Conservation (phyloP, 35 echinoderm and acorn worm species). For the Patiria miniata region DNA sequence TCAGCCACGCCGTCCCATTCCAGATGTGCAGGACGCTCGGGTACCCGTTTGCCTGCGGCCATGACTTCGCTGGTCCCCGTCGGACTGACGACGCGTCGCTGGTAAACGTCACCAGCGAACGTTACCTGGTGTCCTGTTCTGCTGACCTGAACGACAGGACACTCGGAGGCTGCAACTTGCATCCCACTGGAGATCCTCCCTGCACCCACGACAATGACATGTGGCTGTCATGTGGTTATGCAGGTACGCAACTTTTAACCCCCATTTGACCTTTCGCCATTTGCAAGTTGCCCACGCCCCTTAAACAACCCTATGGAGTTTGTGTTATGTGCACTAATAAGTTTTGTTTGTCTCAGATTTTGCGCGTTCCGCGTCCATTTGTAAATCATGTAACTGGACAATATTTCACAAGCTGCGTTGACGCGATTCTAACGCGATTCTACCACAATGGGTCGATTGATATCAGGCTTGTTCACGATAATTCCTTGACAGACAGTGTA, state of each 20-base stretch:
- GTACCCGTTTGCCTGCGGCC: not conserved
- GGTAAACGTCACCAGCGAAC: not conserved
- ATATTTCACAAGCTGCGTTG: too few relatives aligned
- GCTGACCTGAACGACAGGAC: not conserved
- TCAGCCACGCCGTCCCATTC: not conserved
- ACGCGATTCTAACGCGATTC: too few relatives aligned
- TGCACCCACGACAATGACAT: constrained; percentile 3
- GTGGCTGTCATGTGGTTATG: constrained; percentile 13
- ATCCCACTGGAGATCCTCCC: not conserved
- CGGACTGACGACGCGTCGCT: not conserved
- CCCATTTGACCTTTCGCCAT: too few relatives aligned
- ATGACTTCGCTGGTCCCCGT: not conserved
- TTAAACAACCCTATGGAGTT: too few relatives aligned
- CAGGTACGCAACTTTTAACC: constrained; percentile 1
- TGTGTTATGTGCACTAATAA: too few relatives aligned
- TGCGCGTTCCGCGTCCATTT: too few relatives aligned
- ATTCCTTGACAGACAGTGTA: too few relatives aligned
- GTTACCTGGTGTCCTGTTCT: not conserved
- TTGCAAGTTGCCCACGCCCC: too few relatives aligned
- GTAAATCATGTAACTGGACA: too few relatives aligned
- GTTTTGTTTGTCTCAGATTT: too few relatives aligned
- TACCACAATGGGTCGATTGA: too few relatives aligned
- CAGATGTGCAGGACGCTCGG: not conserved
- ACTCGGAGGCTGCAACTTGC: not conserved
- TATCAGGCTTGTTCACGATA: too few relatives aligned